Evolutionary conservation across 2,113 vertebrate genomes (phyloP), one percentile per base, ranked within the genome.

Genomic region (Eurystomus gularis): DNA sequence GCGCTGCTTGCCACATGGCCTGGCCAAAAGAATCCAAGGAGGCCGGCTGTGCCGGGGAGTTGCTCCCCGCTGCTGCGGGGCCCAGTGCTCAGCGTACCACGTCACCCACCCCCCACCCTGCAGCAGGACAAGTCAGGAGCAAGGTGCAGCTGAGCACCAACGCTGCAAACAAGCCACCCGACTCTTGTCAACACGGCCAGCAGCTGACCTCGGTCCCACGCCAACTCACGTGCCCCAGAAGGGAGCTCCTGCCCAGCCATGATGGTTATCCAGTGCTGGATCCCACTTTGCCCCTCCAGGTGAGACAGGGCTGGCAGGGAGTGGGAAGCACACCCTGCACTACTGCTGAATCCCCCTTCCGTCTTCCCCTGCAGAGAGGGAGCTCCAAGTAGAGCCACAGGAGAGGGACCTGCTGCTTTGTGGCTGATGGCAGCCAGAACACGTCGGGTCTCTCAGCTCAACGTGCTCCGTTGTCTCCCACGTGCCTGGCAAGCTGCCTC

Each of bases 401-500:
- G 46, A 60, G 76, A 49, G 26, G n/a, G 39, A 61, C 26, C 3
- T 1, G 0, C 5, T 5, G 7, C 58, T 29, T 8, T 2, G 18
- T 1, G 5, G 55, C 44, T 4, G 0, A 48, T 5, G 25, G 88
- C 54, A 57, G 88, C 21, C 64, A 79, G 93, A 49, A 57, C 1
- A 0, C 0, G 2, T 17, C 2, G 52, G 0, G 0, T 21, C 21
- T 33, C 6, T 9, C 15, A 1, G 77, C 64, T 86, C 4, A 3
- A 5, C 8, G 5, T 0, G 1, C 39, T 68, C 76, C 37, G 5
- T 16, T 0, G 0, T 28, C 72, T 71, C 55, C 72, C 5, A 0
- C 0, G 2, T 52, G 87, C 92, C 90, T 94, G 85, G 87, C 57
- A 3, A 35, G 49, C 69, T 82, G 77, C 85, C 73, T 39, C 39